A percentile compares a stretch with the other conserved stretches of the same genome.
Conservation (phyloP, 2,888 invertebrate genomes). For the Caenorhabditis sinica region DNA sequence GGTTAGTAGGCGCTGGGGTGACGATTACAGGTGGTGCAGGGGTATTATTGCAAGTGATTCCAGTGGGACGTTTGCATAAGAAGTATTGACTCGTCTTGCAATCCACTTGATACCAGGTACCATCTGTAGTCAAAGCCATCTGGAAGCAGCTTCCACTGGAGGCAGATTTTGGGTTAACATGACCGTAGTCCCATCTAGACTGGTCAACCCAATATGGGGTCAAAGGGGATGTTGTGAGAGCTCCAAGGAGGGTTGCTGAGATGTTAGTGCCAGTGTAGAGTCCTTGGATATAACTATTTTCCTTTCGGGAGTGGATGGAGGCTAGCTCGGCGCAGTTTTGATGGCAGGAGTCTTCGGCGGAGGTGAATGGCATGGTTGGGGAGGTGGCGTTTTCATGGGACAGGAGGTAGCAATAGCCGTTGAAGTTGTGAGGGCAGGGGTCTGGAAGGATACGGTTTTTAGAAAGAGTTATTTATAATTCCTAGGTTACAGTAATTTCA, state of each 20-base stretch:
- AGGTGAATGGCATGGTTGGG: not conserved
- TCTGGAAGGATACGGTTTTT: not conserved
- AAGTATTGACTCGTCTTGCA: conserved; percentile 27
- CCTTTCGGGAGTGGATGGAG: conserved; percentile 60
- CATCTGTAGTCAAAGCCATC: conserved; percentile 17
- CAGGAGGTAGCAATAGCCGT: conserved; percentile 20
- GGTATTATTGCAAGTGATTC: conserved; percentile 10
- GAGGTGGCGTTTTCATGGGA: conserved; percentile 15
- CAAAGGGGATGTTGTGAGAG: conserved; percentile 20
- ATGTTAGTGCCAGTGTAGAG: conserved; percentile 30
- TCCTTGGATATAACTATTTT: conserved; percentile 31
- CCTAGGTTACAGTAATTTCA: too few species aligned
- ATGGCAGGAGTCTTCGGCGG: conserved; percentile 34
- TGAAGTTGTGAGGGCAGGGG: conserved; percentile 26
- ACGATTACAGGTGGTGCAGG: conserved; percentile 31
- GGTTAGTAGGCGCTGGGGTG: conserved; percentile 24
- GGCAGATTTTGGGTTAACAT: conserved; percentile 13
- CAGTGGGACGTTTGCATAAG: conserved; percentile 26
- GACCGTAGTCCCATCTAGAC: conserved; percentile 10
- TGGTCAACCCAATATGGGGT: conserved; percentile 33
- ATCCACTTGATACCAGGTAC: conserved; percentile 27
- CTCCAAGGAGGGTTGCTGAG: conserved; percentile 21
- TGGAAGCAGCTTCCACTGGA: conserved; percentile 21
- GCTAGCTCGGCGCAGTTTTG: conserved; percentile 47
- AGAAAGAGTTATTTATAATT: too few species aligned